Conservation (phyloP, 37 sponge, comb jelly and placozoan species). For the Theonella swinhoei region DNA sequence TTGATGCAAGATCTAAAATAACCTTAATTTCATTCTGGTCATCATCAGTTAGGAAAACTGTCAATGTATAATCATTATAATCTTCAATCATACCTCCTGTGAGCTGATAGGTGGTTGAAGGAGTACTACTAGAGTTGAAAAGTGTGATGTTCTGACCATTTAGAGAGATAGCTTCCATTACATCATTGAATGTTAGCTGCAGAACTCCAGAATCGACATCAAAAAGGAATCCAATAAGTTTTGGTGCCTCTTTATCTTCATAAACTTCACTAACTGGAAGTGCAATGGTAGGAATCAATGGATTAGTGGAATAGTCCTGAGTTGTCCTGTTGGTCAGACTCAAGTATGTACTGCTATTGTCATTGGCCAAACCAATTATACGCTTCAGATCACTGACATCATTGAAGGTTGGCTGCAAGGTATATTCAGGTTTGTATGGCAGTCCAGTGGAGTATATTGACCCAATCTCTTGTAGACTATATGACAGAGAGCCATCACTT, state of each 20-base stretch:
- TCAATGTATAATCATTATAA: constrained; percentile 59
- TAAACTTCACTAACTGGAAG: constrained; percentile 41
- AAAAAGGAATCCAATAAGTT: constrained; percentile 50
- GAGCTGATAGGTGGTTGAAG: constrained; percentile 44
- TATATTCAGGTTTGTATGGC: constrained; percentile 65
- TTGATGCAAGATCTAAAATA: constrained; percentile 57
- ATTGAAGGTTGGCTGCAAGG: constrained; percentile 28
- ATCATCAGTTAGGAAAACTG: constrained; percentile 49
- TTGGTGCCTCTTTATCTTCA: constrained; percentile 61
- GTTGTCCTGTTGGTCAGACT: constrained; percentile 55
- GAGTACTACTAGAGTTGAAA: constrained; percentile 6
- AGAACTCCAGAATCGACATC: constrained; percentile 68
- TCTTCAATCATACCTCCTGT: constrained; percentile 45
- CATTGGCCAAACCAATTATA: constrained; percentile 64
- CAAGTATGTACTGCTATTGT: constrained; percentile 62
- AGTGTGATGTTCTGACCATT: constrained; percentile 53
- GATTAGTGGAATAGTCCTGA: constrained; percentile 53
- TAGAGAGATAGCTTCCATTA: constrained; percentile 67
- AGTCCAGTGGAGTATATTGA: constrained; percentile 24
- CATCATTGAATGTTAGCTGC: constrained; percentile 70
- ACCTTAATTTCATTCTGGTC: constrained; percentile 81
- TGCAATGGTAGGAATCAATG: constrained; percentile 36
- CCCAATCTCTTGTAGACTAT: constrained; percentile 49
- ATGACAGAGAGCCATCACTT: constrained; percentile 16
- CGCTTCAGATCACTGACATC: constrained; percentile 82